Percentiles rank a stretch among this genome's conserved stretches.
Conservation (phyloP, 2,113 vertebrate genomes). For the Cyprinus carpio region DNA sequence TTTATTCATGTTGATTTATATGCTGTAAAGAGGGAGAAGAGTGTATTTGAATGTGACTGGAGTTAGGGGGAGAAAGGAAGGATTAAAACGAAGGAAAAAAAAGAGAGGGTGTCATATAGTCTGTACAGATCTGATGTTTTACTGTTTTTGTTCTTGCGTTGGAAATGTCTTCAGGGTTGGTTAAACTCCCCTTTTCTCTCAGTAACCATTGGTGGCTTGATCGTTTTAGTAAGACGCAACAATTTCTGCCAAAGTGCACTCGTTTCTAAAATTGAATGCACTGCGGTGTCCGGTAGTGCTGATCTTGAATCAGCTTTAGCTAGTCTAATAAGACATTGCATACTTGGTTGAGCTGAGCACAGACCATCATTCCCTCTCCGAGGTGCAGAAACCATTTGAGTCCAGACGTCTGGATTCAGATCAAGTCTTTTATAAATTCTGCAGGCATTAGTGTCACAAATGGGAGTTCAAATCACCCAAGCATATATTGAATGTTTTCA, state of each 20-base stretch:
- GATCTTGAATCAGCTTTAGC: constrained; percentile 12
- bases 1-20: constrained; percentile 32
- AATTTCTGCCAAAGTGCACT: constrained; percentile 31
- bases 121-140: constrained; percentile 55
- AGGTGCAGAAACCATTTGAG: background rate
- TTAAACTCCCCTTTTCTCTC: constrained; percentile 7
- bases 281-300: background rate
- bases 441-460: constrained; percentile 30
- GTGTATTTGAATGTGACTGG: constrained; percentile 48
- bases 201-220: background rate
- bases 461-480: constrained; percentile 17
- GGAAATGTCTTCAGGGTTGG: constrained; percentile 18
- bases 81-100: constrained; percentile 47
- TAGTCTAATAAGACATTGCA: background rate
- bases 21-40: constrained; percentile 54
- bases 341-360: constrained; percentile 5
- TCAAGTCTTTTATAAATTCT: background rate
- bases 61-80: constrained; percentile 40
- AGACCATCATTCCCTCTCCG: background rate
- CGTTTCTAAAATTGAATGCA: constrained; percentile 14
- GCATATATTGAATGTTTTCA: constrained; percentile 62
- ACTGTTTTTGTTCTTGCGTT: constrained; percentile 38
- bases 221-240: background rate
- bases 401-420: background rate
- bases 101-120: constrained; percentile 62